Evolutionary conservation across 2,888 invertebrate species (phyloP).

Genomic region (Doris montereyensis): DNA sequence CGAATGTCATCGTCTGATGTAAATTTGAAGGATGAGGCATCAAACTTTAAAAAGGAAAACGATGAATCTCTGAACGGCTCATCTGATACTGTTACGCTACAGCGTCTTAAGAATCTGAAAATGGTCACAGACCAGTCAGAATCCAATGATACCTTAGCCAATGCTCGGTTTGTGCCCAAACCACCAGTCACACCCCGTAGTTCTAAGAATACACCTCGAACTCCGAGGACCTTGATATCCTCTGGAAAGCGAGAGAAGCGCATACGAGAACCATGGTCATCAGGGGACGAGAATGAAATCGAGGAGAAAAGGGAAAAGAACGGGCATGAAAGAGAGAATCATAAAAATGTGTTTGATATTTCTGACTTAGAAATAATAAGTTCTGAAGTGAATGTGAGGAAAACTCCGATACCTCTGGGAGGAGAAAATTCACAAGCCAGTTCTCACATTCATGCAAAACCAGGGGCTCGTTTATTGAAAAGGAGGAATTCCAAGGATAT

Average conservation of each 20-base stretch:
- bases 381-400: not conserved
- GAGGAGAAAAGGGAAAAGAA: slow-evolving; percentile 40
- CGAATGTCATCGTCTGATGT: slow-evolving; percentile 34
- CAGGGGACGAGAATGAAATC: slow-evolving; percentile 57
- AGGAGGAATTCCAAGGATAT: slow-evolving; percentile 15
- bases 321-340: slow-evolving; percentile 37
- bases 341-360: not conserved
- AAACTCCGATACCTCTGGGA: not conserved
- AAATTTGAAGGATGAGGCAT: slow-evolving; percentile 45
- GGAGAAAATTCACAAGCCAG: not conserved
- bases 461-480: not conserved
- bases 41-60: slow-evolving; percentile 13
- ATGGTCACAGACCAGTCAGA: slow-evolving; percentile 55
- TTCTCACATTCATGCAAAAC: too few relatives aligned
- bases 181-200: slow-evolving; percentile 56
- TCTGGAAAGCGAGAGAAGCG: slow-evolving; percentile 55
- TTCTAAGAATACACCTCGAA: slow-evolving; percentile 48
- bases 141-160: slow-evolving; percentile 54
- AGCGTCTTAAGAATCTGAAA: slow-evolving; percentile 54
- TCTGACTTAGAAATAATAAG: not conserved
- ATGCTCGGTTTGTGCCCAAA: slow-evolving; percentile 60
- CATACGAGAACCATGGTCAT: slow-evolving; percentile 54
- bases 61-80: not conserved
- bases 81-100: not conserved
- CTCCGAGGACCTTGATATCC: slow-evolving; percentile 39